Evolutionary conservation across 1,140 invertebrate genomes (phyloP).

Genomic region (Adelges cooleyi): DNA sequence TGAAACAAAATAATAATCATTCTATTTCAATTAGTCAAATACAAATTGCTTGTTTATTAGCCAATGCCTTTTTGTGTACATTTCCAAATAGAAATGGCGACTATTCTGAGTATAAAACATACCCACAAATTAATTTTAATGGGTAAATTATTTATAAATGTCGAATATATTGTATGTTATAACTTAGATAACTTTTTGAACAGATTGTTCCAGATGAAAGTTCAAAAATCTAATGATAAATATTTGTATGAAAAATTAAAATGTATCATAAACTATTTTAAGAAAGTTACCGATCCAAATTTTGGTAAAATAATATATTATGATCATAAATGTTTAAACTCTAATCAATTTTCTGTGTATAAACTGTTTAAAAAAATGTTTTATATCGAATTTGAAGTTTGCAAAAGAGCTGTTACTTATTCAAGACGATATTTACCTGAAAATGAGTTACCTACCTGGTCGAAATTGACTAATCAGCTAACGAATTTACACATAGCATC

Average conservation of each 20-base stretch:
- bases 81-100: slow-evolving; percentile 69
- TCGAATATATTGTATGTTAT: neutral
- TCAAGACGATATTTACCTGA: slow-evolving; percentile 52
- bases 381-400: slow-evolving; percentile 49
- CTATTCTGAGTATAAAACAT: slow-evolving; percentile 58
- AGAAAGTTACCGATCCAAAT: slow-evolving; percentile 47
- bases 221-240: slow-evolving; percentile 37
- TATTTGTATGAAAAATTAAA: slow-evolving; percentile 65
- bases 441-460: slow-evolving; percentile 55
- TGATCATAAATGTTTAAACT: neutral
- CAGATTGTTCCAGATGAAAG: slow-evolving; percentile 46
- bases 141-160: slow-evolving; percentile 42
- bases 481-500: slow-evolving; percentile 58
- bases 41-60: slow-evolving; percentile 75
- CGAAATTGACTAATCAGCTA: slow-evolving; percentile 44
- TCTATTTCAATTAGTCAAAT: slow-evolving; percentile 38
- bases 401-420: slow-evolving; percentile 70
- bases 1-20: slow-evolving; percentile 39
- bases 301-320: slow-evolving; percentile 15
- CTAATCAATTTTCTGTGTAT: neutral
- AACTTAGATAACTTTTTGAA: slow-evolving; percentile 37
- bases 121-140: slow-evolving; percentile 80
- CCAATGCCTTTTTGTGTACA: slow-evolving; percentile 94
- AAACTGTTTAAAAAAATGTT: slow-evolving; percentile 22
- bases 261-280: slow-evolving; percentile 80